phyloP scores from a whole-genome alignment of 2,797 vertebrate genomes.

The Strix occidentalis region DNA sequence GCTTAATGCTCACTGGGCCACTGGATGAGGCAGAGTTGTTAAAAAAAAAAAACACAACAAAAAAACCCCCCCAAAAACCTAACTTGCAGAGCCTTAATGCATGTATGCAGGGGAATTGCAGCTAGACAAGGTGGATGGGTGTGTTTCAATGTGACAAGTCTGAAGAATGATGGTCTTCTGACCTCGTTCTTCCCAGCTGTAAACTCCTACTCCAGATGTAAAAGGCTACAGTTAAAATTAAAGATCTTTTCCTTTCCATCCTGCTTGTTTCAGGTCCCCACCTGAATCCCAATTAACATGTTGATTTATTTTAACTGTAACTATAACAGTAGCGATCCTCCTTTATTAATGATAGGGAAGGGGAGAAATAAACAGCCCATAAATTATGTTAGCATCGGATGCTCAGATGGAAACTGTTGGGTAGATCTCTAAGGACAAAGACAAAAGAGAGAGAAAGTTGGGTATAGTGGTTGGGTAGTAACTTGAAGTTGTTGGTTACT shows the following conservation, averaged over 20 bases:
- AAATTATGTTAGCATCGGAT: background rate
- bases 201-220: background rate
- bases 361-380: background rate
- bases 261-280: background rate
- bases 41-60: too few relatives aligned
- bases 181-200: background rate
- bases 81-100: background rate
- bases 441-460: background rate
- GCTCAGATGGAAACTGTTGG: background rate
- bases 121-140: background rate
- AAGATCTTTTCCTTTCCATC: background rate
- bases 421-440: background rate
- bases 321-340: background rate
- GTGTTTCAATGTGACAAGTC: background rate
- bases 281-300: background rate
- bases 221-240: background rate
- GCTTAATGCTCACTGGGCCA: background rate
- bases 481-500: background rate
- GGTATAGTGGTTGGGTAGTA: background rate
- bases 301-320: conserved; percentile 11
- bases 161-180: background rate
- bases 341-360: background rate
- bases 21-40: background rate
- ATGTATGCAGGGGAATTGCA: background rate
- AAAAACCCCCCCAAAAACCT: too few relatives aligned